Base-by-base conservation (phyloP, 53 echinoderm and acorn worm species). In the Apostichopus leukothele region DNA sequence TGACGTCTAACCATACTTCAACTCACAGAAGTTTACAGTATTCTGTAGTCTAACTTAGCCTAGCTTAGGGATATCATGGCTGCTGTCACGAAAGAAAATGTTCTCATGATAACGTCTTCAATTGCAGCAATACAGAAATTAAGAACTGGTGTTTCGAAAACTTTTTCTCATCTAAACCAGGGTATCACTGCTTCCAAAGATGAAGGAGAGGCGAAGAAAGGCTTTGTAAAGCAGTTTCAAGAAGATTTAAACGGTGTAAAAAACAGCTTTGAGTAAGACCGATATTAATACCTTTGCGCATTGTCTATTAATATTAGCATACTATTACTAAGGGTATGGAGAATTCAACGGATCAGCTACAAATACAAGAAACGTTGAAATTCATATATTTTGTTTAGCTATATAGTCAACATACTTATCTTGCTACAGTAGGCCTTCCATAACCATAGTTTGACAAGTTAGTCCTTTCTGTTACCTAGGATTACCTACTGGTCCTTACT, bases 251-350 rank as follows among this genome's bases (percentile, higher is more conserved):
- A 39, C 57, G 14, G 27, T 39, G 84, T 84, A 8, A 84, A 84
- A 63, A 84, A 84, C 67, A 84, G 67, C 67, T 60, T 84, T 54
- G 84, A 84, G 84, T 84, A 84, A 84, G 84, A 53, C 0, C 39
- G 68, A 39, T 39, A n/a, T 67, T 67, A 16, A 13, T 67, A 11
- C 13, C 13, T 67, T 16, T 67, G 13, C 68, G 13, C n/a, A 67
- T 16, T 67, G 68, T 67, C 68, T 67, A 3, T 67, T 67, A 67
- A 67, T 67, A 1, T 67, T 67, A n/a, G 68, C 68, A 67, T 16
- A 39, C 27, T n/a, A n/a, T n/a, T n/a, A n/a, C n/a, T n/a, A n/a
- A 39, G 39, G 39, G 39, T 39, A 39, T 39, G 39, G 39, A 39
- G 0, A 39, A 39, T 39, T 39, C 39, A 39, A 39, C 39, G 39